These are phyloP conservation scores for Nomada lathburiana DNA, from an alignment of 2,888 invertebrate genomes.

Conservation along the genomic window DNA sequence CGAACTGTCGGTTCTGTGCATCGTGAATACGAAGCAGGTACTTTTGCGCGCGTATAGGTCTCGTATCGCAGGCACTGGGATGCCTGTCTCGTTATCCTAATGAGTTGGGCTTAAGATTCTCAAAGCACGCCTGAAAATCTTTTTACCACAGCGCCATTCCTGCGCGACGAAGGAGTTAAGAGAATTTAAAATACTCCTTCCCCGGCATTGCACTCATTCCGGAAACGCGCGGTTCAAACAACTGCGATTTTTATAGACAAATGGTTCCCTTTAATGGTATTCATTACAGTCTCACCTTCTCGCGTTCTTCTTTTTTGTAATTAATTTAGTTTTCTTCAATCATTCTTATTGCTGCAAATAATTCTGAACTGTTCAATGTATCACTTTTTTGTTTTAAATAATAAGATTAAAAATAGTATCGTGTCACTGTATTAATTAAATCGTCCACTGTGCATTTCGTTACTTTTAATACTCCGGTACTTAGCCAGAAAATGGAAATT, in stretches of 20 bases:
- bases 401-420: too few relatives aligned
- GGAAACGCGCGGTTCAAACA: slow-evolving; percentile 13
- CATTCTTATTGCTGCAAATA: neutral
- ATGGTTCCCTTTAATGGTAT: neutral
- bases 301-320: neutral
- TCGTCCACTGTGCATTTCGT: too few relatives aligned
- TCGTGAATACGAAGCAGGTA: slow-evolving; percentile 55
- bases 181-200: slow-evolving; percentile 54
- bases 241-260: slow-evolving; percentile 28
- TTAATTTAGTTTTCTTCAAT: neutral
- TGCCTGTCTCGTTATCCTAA: slow-evolving; percentile 67
- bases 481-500: too few relatives aligned
- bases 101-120: slow-evolving; percentile 66
- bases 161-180: slow-evolving; percentile 40
- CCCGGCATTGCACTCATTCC: slow-evolving; percentile 34
- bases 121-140: slow-evolving; percentile 62
- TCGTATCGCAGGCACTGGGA: slow-evolving; percentile 54
- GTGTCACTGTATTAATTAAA: too few relatives aligned
- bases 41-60: slow-evolving; percentile 38
- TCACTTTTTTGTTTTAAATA: too few relatives aligned
- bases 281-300: neutral
- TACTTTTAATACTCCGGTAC: too few relatives aligned
- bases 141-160: slow-evolving; percentile 48
- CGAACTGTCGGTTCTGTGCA: slow-evolving; percentile 12
- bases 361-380: too few relatives aligned